Evolutionary conservation across 1,140 invertebrate genomes (phyloP), one percentile per base, ranked within the genome.

Genomic region (Macrocentrus cingulum): DNA sequence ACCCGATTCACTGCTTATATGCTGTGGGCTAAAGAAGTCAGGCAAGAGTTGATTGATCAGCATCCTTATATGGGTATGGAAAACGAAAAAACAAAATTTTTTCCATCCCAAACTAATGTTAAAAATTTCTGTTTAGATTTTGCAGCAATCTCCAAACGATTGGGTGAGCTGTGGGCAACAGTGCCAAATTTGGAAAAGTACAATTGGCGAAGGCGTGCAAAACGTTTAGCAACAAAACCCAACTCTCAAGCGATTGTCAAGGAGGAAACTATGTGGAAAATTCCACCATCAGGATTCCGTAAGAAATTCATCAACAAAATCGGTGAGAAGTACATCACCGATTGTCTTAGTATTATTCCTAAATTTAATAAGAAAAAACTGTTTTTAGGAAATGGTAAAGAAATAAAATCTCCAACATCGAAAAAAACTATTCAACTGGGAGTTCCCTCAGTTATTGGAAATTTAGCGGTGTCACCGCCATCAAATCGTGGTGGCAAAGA

Each of bases 1-100:
- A 84, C 87, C 4, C 81, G 90, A 59, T 88, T 91, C 56, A 94
- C 92, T 1, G 92, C 92, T 1, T 95, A 95, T 75, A 93, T 92
- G 86, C 79, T 95, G 65, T 95, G 92, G 91, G 90, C 91, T 3
- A 88, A 90, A 67, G 89, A 92, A 69, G 84, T 90, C 25, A 82
- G 92, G 42, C 86, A 88, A 64, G 85, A 87, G 60, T 81, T 92
- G 59, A 75, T 88, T 25, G 81, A 84, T 58, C 83, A 87, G 66
- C 83, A 87, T 79, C 90, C 91, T 11, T 85, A 89, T 62, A 85
- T 93, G 80, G 91, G 86, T 87, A 79, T 80, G 68, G 41, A 15
- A 4, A 56, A 32, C 57, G 50, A 59, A 19, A 50, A 45, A 15
- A 46, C 42, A 68, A 44, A 61, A 51, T 41, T 1, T 48, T 13